phyloP scores from a whole-genome alignment of 2,113 vertebrate species.

The Corythornis cristatus region DNA sequence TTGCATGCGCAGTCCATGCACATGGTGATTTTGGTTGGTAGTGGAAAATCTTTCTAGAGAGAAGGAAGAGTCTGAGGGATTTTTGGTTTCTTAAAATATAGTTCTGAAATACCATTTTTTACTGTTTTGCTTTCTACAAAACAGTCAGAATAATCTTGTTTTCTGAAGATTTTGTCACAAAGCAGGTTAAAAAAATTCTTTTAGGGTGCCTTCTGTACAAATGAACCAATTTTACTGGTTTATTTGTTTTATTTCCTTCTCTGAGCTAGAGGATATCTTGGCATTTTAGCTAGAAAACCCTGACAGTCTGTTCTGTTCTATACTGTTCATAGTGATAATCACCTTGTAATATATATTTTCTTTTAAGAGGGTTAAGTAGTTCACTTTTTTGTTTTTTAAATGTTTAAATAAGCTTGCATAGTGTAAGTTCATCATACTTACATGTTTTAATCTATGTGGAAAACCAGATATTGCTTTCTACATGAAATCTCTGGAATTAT shows the following conservation, averaged over 20 bases:
- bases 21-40: background rate
- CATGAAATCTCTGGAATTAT: background rate
- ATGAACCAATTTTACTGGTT: background rate
- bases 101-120: background rate
- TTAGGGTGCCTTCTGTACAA: background rate
- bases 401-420: background rate
- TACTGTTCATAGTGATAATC: background rate
- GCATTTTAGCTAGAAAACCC: background rate
- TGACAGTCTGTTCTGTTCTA: background rate
- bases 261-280: background rate
- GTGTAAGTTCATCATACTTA: background rate
- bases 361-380: background rate
- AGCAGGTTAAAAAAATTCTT: background rate
- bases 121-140: background rate
- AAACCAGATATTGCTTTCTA: background rate
- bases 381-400: background rate
- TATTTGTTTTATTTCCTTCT: background rate
- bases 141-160: background rate
- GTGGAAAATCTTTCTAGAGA: background rate
- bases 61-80: background rate
- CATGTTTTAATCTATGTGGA: background rate
- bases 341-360: background rate
- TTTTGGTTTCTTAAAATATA: background rate
- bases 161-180: background rate
- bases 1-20: background rate